Evolutionary conservation across 2,888 invertebrate genomes (phyloP), one percentile per base, ranked within the genome.

Genomic region (Gymnocheta viridis): DNA sequence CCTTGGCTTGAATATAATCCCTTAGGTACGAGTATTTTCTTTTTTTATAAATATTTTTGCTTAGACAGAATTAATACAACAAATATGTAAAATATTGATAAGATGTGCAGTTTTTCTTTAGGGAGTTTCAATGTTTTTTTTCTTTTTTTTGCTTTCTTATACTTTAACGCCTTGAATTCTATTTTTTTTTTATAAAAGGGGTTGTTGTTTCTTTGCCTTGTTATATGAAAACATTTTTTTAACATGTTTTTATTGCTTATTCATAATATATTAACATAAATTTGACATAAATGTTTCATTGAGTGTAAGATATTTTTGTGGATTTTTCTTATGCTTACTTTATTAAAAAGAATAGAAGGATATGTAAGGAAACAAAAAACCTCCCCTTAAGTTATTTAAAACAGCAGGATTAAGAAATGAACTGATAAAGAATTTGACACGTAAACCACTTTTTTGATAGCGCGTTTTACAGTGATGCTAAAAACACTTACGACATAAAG

Each of bases 271-370:
- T 89, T 90, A 88, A 89, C 88, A 90, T 90, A 90, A 89, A 89
- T 89, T 89, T 89, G 88, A 88, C 89, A 88, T 90, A 90, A 90
- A 90, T 89, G 90, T 86, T 88, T 88, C 86, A 88, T 87, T 87
- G 87, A 86, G 86, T 87, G 87, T 87, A 85, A 89, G 88, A 87
- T 89, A 89, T 89, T 47, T 70, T 70, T 58, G 14, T 87, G 87
- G 87, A 24, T 58, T 47, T 73, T 38, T 56, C 49, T 49, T 66
- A 32, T 74, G 58, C 87, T 85, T 86, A 87, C 89, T 90, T 89
- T 89, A 90, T 89, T 89, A 89, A 89, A 89, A 88, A 87, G 86
- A 69, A 70, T 76, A 82, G 76, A 22, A 19, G 19, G 0, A 7
- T 1, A 19, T 41, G 19, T 19, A 32, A 0, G 12, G 19, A 12